Conservation (phyloP, 2,113 vertebrate species). For the Perca flavescens region DNA sequence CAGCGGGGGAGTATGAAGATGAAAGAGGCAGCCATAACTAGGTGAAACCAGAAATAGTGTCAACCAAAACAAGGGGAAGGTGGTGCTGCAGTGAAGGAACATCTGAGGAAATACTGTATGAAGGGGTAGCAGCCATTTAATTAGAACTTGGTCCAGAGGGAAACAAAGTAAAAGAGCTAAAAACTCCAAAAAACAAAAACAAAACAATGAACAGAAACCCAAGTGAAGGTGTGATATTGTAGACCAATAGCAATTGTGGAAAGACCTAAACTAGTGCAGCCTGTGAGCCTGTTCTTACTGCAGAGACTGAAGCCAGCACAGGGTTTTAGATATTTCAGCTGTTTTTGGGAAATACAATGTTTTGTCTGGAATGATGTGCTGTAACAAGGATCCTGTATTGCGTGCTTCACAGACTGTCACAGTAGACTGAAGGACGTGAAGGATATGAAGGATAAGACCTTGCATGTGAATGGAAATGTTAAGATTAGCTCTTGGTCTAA, state of each 20-base stretch:
- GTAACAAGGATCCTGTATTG: not conserved
- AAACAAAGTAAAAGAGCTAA: not conserved
- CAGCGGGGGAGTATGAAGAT: not conserved
- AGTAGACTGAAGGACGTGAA: not conserved
- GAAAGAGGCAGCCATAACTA: conserved; percentile 7
- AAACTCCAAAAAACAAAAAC: too few relatives aligned
- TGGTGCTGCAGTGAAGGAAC: not conserved
- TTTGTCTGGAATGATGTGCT: not conserved
- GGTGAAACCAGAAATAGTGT: conserved; percentile 35
- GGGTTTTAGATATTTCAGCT: not conserved
- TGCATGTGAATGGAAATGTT: not conserved
- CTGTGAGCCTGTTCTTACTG: not conserved
- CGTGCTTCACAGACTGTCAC: not conserved
- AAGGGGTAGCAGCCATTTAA: not conserved
- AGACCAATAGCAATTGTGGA: not conserved
- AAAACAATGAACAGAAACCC: not conserved
- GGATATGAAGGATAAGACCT: not conserved
- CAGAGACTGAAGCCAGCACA: conserved; percentile 14
- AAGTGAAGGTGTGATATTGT: not conserved
- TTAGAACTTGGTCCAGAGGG: not conserved
- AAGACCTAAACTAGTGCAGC: not conserved
- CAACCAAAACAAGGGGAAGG: not conserved
- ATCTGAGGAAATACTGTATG: not conserved
- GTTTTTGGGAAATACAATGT: not conserved
- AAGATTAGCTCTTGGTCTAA: not conserved